Conservation (phyloP, 2,113 vertebrate species). For the Cygnus buccinator region DNA sequence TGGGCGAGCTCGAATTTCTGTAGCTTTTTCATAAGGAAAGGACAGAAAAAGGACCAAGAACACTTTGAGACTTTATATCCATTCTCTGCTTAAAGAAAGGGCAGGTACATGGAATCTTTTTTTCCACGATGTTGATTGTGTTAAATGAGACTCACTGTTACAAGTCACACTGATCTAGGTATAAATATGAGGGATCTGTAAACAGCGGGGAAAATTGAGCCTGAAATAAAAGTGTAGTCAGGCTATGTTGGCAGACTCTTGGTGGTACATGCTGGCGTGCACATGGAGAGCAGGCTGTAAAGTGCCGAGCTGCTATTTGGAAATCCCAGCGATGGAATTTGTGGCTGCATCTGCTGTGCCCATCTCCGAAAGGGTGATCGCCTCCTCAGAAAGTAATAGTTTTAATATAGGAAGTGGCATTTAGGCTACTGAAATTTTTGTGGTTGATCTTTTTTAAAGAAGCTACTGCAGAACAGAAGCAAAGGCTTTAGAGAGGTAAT, state of each 20-base stretch:
- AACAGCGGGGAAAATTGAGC: neutral
- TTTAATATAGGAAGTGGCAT: neutral
- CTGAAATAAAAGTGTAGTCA: neutral
- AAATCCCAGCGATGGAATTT: neutral
- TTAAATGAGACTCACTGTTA: slow-evolving; percentile 7
- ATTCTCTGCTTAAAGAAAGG: slow-evolving; percentile 35
- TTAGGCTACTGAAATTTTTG: neutral
- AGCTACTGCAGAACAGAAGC: neutral
- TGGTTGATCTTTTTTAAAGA: neutral
- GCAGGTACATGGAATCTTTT: neutral
- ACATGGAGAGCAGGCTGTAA: neutral
- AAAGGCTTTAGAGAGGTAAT: neutral
- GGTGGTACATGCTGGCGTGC: neutral
- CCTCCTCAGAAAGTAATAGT: slow-evolving; percentile 36
- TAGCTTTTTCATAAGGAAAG: slow-evolving; percentile 26
- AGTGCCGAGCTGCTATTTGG: neutral
- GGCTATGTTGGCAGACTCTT: fast-evolving
- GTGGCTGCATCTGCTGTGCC: neutral
- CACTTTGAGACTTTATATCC: neutral
- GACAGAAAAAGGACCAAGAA: neutral
- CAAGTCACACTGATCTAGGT: neutral
- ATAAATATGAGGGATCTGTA: slow-evolving; percentile 18
- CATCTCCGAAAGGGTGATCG: neutral
- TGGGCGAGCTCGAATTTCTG: slow-evolving; percentile 53
- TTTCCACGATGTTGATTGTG: neutral